Evolutionary conservation across 2,797 vertebrate genomes (phyloP).

Genomic region (Gymnodraco acuticeps): DNA sequence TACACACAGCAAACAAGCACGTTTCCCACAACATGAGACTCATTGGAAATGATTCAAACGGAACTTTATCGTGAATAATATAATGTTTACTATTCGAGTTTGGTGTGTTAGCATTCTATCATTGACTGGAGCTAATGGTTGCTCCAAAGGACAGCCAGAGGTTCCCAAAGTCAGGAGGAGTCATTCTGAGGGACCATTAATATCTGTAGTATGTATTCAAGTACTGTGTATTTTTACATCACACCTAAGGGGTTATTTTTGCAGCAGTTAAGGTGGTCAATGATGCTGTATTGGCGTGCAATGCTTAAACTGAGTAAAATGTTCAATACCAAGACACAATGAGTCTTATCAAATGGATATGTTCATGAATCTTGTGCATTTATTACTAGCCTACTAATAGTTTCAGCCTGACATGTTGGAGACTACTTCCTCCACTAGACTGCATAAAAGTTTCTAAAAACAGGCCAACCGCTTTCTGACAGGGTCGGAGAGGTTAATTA

Average conservation of each 20-base stretch:
- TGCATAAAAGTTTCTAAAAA: neutral
- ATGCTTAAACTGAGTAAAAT: neutral
- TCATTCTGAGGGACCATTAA: too few relatives aligned
- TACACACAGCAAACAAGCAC: too few relatives aligned
- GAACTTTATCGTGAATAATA: too few relatives aligned
- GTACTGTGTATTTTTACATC: too few relatives aligned
- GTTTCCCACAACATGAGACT: too few relatives aligned
- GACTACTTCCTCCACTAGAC: neutral
- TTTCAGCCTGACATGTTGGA: neutral
- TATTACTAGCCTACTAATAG: neutral
- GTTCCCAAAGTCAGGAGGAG: too few relatives aligned
- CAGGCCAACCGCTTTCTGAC: neutral
- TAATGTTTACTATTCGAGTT: too few relatives aligned
- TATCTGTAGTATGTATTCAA: too few relatives aligned
- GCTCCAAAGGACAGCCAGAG: too few relatives aligned
- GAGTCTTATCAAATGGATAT: neutral
- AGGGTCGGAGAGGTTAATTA: slow-evolving; percentile 54
- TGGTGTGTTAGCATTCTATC: too few relatives aligned
- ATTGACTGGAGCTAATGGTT: too few relatives aligned
- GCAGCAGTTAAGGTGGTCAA: neutral
- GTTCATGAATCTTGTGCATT: neutral
- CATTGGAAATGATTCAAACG: too few relatives aligned
- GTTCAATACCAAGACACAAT: neutral
- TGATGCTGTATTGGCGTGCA: neutral
- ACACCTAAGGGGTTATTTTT: neutral